Conservation (phyloP, 1,140 invertebrate genomes). For the Leguminivora glycinivorella region DNA sequence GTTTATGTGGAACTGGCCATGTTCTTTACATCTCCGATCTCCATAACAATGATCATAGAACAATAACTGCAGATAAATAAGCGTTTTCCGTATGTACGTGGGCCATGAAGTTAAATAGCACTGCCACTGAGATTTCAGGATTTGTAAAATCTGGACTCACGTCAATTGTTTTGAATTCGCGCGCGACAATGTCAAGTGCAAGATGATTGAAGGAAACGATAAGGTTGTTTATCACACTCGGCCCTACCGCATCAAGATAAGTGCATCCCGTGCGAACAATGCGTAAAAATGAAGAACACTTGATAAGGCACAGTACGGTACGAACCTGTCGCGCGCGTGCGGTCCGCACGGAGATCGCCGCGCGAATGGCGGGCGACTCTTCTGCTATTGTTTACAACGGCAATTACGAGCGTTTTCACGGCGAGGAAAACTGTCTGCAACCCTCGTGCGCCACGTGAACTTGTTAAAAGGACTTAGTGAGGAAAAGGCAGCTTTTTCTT, state of each 20-base stretch:
- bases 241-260: conserved; percentile 40
- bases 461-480: background rate
- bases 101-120: conserved; percentile 50
- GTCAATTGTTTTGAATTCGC: conserved; percentile 34
- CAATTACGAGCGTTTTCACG: conserved; percentile 56
- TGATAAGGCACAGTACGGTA: conserved; percentile 52
- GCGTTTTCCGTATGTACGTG: conserved; percentile 52
- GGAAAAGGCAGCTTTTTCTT: too few relatives aligned
- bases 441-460: conserved; percentile 1
- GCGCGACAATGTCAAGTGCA: conserved; percentile 61
- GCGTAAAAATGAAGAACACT: conserved; percentile 37
- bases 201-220: conserved; percentile 36
- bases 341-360: conserved; percentile 58
- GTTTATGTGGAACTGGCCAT: conserved; percentile 44
- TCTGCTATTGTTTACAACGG: conserved; percentile 69
- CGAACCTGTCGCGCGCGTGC: conserved; percentile 56
- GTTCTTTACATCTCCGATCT: conserved; percentile 51
- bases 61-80: conserved; percentile 62
- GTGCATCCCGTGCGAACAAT: conserved; percentile 45
- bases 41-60: conserved; percentile 69
- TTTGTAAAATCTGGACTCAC: conserved; percentile 43
- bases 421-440: conserved; percentile 35
- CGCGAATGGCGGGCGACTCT: conserved; percentile 62
- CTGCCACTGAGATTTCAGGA: conserved; percentile 48
- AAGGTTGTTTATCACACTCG: conserved; percentile 42